These are phyloP conservation scores for Ectemnius cavifrons DNA, from an alignment of 2,888 invertebrate genomes.

Conservation along the genomic window DNA sequence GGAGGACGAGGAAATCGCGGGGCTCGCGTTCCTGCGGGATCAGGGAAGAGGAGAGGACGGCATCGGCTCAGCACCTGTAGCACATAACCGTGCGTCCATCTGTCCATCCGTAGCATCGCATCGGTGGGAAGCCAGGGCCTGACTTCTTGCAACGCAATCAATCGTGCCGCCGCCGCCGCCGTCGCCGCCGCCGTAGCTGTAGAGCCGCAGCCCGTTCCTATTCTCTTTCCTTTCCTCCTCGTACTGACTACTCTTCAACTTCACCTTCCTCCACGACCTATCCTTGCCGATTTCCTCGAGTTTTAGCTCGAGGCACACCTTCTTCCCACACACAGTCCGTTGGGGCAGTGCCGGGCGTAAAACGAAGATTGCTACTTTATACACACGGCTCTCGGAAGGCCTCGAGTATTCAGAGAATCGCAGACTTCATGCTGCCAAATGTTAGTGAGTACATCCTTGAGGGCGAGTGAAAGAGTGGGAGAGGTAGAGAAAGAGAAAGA, in stretches of 20 bases:
- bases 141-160: constrained; percentile 73
- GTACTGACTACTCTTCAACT: constrained; percentile 12
- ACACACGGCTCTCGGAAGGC: no score
- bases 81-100: constrained; percentile 72
- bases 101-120: constrained; percentile 60
- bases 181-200: constrained; percentile 37
- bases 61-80: constrained; percentile 67
- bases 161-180: constrained; percentile 68
- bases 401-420: no score
- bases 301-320: not conserved
- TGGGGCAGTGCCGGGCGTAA: no score
- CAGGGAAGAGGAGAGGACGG: constrained; percentile 58
- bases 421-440: not conserved
- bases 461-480: constrained; percentile 26
- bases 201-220: constrained; percentile 36
- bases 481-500: not conserved
- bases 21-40: constrained; percentile 62
- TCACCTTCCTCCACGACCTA: constrained; percentile 28
- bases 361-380: no score
- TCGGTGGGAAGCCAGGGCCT: constrained; percentile 64
- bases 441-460: constrained; percentile 1
- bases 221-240: constrained; percentile 37
- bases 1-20: constrained; percentile 50
- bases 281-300: not conserved
- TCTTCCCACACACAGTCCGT: not conserved